Base-by-base conservation (phyloP, 2,888 invertebrate species). In the Tineola bisselliella region DNA sequence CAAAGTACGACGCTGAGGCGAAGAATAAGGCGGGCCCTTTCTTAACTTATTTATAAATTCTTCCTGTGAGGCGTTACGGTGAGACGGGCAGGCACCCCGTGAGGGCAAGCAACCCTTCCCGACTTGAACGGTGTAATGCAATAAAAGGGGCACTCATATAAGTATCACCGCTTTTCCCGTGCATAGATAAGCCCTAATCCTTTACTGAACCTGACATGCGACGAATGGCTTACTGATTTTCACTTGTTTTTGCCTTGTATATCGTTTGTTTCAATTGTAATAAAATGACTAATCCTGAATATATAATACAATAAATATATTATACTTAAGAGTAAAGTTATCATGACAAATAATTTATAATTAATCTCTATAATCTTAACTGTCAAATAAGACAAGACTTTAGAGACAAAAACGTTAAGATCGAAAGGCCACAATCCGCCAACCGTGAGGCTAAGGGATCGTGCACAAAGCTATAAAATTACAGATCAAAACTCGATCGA, bases 1-100 rank as follows among this genome's bases (percentile, higher is more conserved):
- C 86, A 84, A 83, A 83, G 81, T 81, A 74, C 77, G 79, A 79
- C 74, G 79, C 70, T 64, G 74, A 77, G 74, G 72, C 76, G 77
- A 79, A 80, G 82, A 84, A 83, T 80, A 76, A 79, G 82, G 83
- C 79, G 76, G 76, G 76, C 70, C 72, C 71, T 68, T 71, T 69
- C 75, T 77, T 86, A 84, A 86, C 83, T 87, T 86, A 87, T 87
- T 87, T 87, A 86, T 82, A 81, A 83, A 87, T 84, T 84, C 81
- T 84, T 82, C 74, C 72, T 69, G 72, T 70, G 70, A 79, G 79
- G 78, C 76, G 77, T 66, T 71, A 64, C 64, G 64, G 63, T 62
- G 64, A 48, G 48, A 13, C 48, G 65, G 68, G 67, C 72, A 71
- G 73, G 70, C 69, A 68, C 62, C 38, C 56, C 56, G 63, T 15